Conservation (phyloP, 2,113 vertebrate species). For the Colinus virginianus region DNA sequence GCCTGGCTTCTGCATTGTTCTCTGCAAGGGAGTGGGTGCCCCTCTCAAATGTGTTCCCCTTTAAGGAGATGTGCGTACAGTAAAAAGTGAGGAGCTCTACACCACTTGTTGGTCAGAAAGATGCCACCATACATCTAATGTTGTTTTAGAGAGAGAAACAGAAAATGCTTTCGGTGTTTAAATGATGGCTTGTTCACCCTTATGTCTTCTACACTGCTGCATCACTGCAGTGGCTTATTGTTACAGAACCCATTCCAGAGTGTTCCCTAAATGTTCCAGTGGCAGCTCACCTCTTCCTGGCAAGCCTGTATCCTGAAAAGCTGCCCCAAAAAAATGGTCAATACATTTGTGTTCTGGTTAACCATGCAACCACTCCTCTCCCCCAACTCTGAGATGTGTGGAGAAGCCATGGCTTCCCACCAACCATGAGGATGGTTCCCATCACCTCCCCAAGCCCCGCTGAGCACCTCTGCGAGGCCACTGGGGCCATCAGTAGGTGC, state of each 20-base stretch:
- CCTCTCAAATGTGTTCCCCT: not conserved
- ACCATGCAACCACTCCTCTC: not conserved
- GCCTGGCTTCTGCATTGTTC: not conserved
- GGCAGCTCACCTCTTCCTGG: not conserved
- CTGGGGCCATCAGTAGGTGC: not conserved
- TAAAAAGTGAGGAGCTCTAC: not conserved
- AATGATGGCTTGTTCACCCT: not conserved
- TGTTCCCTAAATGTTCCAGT: not conserved
- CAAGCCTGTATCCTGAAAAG: not conserved
- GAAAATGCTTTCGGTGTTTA: not conserved
- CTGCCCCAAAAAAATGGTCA: not conserved
- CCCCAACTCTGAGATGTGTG: not conserved
- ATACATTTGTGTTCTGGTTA: not conserved
- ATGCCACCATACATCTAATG: accelerated
- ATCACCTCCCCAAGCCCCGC: not conserved
- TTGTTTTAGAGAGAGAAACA: not conserved
- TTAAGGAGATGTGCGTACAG: not conserved
- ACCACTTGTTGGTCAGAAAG: not conserved
- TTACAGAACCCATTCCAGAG: not conserved
- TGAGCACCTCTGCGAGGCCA: not conserved
- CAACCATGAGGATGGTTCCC: not conserved
- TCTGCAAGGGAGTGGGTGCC: not conserved
- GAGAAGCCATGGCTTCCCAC: not conserved
- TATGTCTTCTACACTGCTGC: not conserved
- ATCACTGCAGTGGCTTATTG: not conserved